Conservation (phyloP, 2,797 vertebrate genomes). For the Darevskia mixta region DNA sequence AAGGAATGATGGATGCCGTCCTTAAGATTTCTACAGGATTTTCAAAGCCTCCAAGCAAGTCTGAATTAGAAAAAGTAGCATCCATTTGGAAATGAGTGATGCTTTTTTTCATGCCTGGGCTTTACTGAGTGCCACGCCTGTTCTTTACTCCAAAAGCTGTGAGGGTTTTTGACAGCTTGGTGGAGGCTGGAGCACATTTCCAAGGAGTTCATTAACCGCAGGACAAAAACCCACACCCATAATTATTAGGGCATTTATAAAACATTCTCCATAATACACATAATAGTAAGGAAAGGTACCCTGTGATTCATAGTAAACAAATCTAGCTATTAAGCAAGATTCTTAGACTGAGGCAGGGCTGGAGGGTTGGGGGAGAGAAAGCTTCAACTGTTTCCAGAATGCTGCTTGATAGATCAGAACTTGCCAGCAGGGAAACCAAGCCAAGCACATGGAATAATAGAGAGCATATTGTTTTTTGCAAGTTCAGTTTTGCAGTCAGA, state of each 20-base stretch:
- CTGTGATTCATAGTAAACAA: conserved; percentile 51
- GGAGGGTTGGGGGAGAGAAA: conserved; percentile 7
- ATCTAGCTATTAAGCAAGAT: conserved; percentile 51
- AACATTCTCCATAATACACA: conserved; percentile 50
- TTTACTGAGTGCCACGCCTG: conserved; percentile 75
- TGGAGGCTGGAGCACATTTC: conserved; percentile 55
- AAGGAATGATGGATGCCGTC: not conserved
- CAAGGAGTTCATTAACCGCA: conserved; percentile 62
- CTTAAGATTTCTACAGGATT: conserved; percentile 49
- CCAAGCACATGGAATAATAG: not conserved
- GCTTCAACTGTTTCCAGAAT: conserved; percentile 60
- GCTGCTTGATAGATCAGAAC: conserved; percentile 39
- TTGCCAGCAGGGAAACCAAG: conserved; percentile 51
- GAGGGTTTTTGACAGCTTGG: conserved; percentile 68
- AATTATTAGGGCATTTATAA: conserved; percentile 57
- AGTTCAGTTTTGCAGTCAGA: conserved; percentile 1
- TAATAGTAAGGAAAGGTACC: conserved; percentile 53
- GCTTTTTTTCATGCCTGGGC: conserved; percentile 59
- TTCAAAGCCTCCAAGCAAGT: conserved; percentile 65
- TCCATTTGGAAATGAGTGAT: conserved; percentile 64
- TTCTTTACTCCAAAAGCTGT: conserved; percentile 72
- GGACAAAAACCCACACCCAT: conserved; percentile 69
- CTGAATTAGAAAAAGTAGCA: conserved; percentile 68
- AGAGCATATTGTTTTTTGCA: not conserved
- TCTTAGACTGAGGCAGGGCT: conserved; percentile 20